A percentile compares a stretch with the other conserved stretches of the same genome.
These are phyloP conservation scores for Epinephelus malabaricus DNA, from an alignment of 2,797 vertebrate genomes.

Conservation along the genomic window DNA sequence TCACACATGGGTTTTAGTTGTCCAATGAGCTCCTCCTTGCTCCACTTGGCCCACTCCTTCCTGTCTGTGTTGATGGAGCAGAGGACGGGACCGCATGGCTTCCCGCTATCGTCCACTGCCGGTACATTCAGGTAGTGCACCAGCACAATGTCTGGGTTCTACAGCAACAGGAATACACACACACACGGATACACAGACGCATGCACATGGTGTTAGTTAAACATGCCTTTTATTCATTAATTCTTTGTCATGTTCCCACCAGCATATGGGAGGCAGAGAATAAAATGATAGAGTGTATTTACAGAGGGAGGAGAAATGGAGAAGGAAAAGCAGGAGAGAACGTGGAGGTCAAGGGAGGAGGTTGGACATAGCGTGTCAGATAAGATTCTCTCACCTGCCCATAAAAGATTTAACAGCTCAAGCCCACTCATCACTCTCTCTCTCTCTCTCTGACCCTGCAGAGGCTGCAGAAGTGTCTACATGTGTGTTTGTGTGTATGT, in stretches of 20 bases:
- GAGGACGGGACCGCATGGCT: conserved; percentile 95
- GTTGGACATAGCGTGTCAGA: conserved; percentile 78
- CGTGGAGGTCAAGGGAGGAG: conserved; percentile 74
- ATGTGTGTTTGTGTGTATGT: conserved; percentile 47
- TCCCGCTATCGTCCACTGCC: conserved; percentile 97
- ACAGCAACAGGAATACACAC: conserved; percentile 35
- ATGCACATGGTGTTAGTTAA: conserved; percentile 35
- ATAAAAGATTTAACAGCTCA: conserved; percentile 82
- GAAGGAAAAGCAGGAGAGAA: conserved; percentile 58
- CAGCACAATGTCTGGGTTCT: conserved; percentile 99
- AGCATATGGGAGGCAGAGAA: conserved; percentile 15
- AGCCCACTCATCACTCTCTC: conserved; percentile 79
- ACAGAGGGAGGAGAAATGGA: conserved; percentile 40
- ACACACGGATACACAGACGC: conserved; percentile 48
- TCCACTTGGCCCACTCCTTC: conserved; percentile 99
- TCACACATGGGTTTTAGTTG: conserved; percentile 99
- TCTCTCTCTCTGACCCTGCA: conserved; percentile 64
- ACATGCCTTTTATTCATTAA: conserved; percentile 32
- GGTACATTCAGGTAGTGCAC: conserved; percentile 99
- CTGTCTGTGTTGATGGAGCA: conserved; percentile 99
- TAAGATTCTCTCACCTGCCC: conserved; percentile 81
- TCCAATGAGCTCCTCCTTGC: conserved; percentile 97
- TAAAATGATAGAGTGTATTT: conserved; percentile 51
- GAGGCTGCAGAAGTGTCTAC: conserved; percentile 56
- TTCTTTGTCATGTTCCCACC: conserved; percentile 36